Evolutionary conservation across 1,140 invertebrate genomes (phyloP), one percentile per base, ranked within the genome.

Genomic region (Homalodisca vitripennis): DNA sequence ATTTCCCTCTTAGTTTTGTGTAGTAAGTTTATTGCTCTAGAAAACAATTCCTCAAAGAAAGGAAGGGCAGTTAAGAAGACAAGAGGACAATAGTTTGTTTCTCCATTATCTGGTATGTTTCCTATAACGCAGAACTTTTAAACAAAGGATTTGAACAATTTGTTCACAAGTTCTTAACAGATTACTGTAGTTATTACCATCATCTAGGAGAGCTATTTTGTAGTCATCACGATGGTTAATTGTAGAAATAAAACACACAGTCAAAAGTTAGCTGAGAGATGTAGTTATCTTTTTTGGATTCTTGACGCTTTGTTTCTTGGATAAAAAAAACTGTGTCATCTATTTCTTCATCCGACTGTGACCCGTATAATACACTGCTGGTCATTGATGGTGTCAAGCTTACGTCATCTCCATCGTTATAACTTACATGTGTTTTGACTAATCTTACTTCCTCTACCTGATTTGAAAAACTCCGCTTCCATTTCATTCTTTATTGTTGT

Each of bases 1-100:
- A 60, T 60, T 60, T 60, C 55, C n/a, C 55, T 60, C 29, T 60
- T 60, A 27, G 55, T 60, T 60, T 60, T 60, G 29, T 27, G 55
- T 13, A 60, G 6, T 2, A 60, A 26, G n/a, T 26, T 27, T 27
- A 60, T n/a, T 6, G 24, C 14, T 60, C 29, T 60, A 3, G 55
- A 60, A 60, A 60, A 60, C 3, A 60, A 27, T 27, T 60, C 55
- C n/a, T 60, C 55, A 6, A 60, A 26, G n/a, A 60, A 60, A 27
- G 55, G 27, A 27, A 13, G 10, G 14, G 24, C 55, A 27, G 55
- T 60, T 29, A 60, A n/a, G 29, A 60, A 60, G 29, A 60, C 22
- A 2, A 60, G 27, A 22, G 55, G 55, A 60, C 55, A 60, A 26
- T 60, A 60, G 3, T 2, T 24, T 2, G n/a, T 60, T 60, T 60